Percentiles rank a stretch among this genome's conserved stretches.
Conservation (phyloP, 1,140 invertebrate species). For the Meloidogyne hapla region DNA sequence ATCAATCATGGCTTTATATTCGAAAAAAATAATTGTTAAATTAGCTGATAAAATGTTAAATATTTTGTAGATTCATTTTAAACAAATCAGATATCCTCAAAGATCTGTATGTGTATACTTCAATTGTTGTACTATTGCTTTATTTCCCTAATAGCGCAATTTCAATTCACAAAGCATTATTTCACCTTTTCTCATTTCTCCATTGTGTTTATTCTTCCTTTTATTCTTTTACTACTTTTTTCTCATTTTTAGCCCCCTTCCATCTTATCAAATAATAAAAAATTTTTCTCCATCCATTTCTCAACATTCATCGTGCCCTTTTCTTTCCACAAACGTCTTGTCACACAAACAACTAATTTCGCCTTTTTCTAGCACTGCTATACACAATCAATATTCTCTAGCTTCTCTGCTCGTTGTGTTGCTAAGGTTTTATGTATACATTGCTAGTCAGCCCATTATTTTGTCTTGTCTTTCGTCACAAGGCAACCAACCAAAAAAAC, state of each 20-base stretch:
- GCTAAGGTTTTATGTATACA: conserved; percentile 2
- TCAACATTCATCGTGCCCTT: conserved; percentile 2
- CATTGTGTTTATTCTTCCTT: neutral
- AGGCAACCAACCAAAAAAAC: neutral
- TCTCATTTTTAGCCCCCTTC: conserved; percentile 11
- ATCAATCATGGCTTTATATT: conserved; percentile 56
- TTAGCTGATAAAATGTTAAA: neutral
- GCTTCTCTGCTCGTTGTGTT: neutral
- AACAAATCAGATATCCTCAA: conserved; percentile 2
- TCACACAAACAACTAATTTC: neutral
- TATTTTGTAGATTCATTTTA: neutral
- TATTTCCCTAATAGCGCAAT: conserved; percentile 12
- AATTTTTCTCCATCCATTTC: neutral
- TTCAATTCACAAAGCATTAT: neutral
- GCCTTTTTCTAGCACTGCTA: neutral
- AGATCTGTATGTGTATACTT: neutral
- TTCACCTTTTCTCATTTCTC: conserved; percentile 5
- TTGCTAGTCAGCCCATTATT: neutral
- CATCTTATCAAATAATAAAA: neutral
- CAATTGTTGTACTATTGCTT: neutral
- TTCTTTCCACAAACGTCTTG: neutral
- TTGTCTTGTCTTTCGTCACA: neutral
- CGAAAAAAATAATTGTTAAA: conserved; percentile 24
- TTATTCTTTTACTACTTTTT: neutral
- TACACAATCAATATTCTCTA: neutral